Percentiles rank a stretch among this genome's conserved stretches.
phyloP scores from a whole-genome alignment of 53 echinoderm and acorn worm species.

The Holothuria scabra region DNA sequence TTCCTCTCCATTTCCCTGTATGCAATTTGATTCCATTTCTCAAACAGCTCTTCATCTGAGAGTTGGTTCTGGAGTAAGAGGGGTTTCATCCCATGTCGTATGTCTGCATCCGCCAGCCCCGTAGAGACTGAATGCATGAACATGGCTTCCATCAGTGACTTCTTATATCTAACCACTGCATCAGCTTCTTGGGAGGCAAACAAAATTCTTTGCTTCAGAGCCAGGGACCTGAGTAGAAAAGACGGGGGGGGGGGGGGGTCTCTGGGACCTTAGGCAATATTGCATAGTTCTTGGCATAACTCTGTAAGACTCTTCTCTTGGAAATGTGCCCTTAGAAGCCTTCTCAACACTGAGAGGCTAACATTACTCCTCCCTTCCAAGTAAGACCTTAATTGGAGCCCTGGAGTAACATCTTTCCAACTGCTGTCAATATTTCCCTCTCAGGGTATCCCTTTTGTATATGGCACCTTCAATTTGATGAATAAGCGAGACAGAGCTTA shows the following conservation, averaged over 20 bases:
- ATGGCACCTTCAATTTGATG: slow-evolving; percentile 69
- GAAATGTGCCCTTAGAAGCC: slow-evolving; percentile 53
- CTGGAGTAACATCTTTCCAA: slow-evolving; percentile 35
- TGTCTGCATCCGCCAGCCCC: neutral
- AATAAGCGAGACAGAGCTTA: slow-evolving; percentile 52
- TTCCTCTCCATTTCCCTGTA: slow-evolving; percentile 20
- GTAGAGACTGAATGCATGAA: slow-evolving; percentile 18
- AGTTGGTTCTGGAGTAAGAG: neutral
- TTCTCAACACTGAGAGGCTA: slow-evolving; percentile 24
- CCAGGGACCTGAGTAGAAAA: too few relatives aligned
- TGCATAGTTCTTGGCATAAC: neutral
- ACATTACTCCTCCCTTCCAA: slow-evolving; percentile 40
- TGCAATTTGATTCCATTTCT: slow-evolving; percentile 29
- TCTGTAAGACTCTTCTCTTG: slow-evolving; percentile 57
- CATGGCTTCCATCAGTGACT: slow-evolving; percentile 29
- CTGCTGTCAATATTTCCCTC: slow-evolving; percentile 47
- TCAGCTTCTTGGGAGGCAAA: slow-evolving; percentile 56
- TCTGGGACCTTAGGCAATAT: slow-evolving; percentile 14
- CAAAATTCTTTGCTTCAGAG: too few relatives aligned
- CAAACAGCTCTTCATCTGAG: slow-evolving; percentile 41
- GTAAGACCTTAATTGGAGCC: slow-evolving; percentile 37
- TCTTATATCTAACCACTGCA: slow-evolving; percentile 23
- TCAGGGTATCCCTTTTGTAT: slow-evolving; percentile 47
- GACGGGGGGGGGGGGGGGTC: slow-evolving; percentile 37
- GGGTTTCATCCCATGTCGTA: slow-evolving; percentile 25